Percentiles rank a stretch among this genome's conserved stretches.
Conservation (phyloP, 2,888 invertebrate species). For the Drosophila fungiperda region DNA sequence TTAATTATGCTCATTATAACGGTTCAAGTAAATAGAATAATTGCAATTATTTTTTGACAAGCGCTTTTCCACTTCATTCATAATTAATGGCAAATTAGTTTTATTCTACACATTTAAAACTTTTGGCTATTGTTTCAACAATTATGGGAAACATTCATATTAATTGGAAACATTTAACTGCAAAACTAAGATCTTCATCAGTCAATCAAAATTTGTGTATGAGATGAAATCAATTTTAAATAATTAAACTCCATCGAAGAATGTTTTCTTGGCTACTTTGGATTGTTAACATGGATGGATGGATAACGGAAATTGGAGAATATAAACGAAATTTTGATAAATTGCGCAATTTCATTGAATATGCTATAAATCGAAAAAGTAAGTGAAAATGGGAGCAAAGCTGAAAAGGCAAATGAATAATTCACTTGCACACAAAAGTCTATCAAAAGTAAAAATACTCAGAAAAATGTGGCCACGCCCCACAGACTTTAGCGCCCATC, state of each 20-base stretch:
- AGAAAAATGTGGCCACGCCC: conserved; percentile 22
- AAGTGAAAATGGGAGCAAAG: background rate
- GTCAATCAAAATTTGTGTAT: background rate
- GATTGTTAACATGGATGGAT: background rate
- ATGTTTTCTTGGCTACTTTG: background rate
- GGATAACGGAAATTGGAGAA: background rate
- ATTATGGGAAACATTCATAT: background rate
- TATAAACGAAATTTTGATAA: background rate
- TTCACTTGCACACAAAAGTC: background rate
- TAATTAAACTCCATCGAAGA: background rate
- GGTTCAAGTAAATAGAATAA: conserved; percentile 7
- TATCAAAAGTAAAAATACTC: conserved; percentile 13
- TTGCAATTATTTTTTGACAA: conserved; percentile 8
- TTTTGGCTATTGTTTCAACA: background rate
- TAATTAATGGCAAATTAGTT: background rate
- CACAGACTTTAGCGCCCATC: conserved; percentile 1
- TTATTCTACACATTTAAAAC: background rate
- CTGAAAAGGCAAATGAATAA: background rate
- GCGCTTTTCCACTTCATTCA: background rate
- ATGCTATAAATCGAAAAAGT: background rate
- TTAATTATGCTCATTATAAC: background rate
- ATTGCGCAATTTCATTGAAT: background rate
- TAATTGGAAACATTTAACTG: background rate
- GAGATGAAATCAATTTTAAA: background rate
- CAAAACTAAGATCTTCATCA: background rate